Base-by-base conservation (phyloP, 2,113 vertebrate species). In the Actenoides lindsayi region DNA sequence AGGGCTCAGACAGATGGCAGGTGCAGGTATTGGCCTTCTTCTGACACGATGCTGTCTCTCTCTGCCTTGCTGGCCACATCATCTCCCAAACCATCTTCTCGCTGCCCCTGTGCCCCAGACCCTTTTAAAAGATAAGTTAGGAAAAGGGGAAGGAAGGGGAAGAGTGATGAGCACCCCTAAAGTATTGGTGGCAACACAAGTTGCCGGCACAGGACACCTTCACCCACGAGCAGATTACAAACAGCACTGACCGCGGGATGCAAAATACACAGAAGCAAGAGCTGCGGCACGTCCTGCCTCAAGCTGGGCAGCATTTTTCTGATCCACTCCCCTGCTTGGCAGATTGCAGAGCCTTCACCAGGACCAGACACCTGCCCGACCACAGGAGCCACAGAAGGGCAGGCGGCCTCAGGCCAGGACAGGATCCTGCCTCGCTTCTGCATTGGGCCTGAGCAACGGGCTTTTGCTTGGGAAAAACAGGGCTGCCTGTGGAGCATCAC, bases 241-340 rank as follows among this genome's bases (percentile, higher is more conserved):
- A 16, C 46, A 44, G 54, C 1, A 30, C 39, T 0, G 27, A 7
- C 68, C 16, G 56, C 0, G 0, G 65, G 57, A 30, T 30, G 62
- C 39, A 63, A 68, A 81, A 48, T 19, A 13, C 8, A 78, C 2
- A 4, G 89, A 33, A 88, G 57, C 46, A 2, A 46, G 11, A 60
- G 65, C 74, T 90, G 59, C 31, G 37, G 73, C 41, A 2, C 2
- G 3, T 75, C 78, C 88, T 83, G 69, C 17, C 78, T 64, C 57
- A 82, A 41, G 56, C 89, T 75, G 94, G 51, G 82, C 42, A 11
- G 17, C 5, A 5, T 18, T 71, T 17, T 71, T 74, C 87, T 78
- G 73, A 87, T 54, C 9, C 30, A 16, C 19, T 33, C 13, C 48
- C 48, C 77, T 9, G 6, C 73, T 44, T 50, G n/a, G 44, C 53